phyloP scores from a whole-genome alignment of 2,113 vertebrate species.

The Melanotaenia duboulayi region DNA sequence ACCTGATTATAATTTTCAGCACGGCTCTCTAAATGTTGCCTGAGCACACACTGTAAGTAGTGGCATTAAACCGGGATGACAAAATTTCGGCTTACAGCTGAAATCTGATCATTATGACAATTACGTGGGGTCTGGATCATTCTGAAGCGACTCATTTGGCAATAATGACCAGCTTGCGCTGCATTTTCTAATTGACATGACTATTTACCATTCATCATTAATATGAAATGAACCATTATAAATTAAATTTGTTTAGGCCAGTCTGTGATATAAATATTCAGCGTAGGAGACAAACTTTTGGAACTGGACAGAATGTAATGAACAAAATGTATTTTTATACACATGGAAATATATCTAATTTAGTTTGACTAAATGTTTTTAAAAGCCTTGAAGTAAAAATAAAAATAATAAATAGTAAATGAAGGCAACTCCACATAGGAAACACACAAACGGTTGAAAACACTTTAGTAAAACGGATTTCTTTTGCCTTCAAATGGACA shows the following conservation, averaged over 20 bases:
- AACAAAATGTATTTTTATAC: conserved; percentile 1
- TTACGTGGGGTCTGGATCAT: conserved; percentile 15
- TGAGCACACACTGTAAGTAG: not conserved
- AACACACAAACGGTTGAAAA: conserved; percentile 29
- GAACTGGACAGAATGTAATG: not conserved
- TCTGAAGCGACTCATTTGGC: conserved; percentile 2
- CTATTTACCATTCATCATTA: conserved; percentile 4
- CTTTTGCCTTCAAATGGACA: conserved; percentile 45
- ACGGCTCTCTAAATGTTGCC: not conserved
- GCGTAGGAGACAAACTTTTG: conserved; percentile 6
- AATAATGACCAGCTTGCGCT: conserved; percentile 18
- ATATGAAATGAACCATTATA: conserved; percentile 15
- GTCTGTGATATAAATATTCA: not conserved
- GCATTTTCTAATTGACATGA: conserved; percentile 4
- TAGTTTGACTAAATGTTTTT: not conserved
- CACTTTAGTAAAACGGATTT: conserved; percentile 34
- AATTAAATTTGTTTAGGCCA: not conserved
- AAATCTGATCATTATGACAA: not conserved
- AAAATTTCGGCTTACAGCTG: not conserved
- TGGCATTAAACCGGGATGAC: not conserved
- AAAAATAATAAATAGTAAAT: not conserved
- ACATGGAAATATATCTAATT: not conserved
- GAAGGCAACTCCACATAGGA: not conserved
- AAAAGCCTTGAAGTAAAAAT: conserved; percentile 4
- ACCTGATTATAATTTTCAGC: not conserved